These are phyloP conservation scores for Buteo buteo DNA, from an alignment of 2,113 vertebrate species.

Conservation along the genomic window DNA sequence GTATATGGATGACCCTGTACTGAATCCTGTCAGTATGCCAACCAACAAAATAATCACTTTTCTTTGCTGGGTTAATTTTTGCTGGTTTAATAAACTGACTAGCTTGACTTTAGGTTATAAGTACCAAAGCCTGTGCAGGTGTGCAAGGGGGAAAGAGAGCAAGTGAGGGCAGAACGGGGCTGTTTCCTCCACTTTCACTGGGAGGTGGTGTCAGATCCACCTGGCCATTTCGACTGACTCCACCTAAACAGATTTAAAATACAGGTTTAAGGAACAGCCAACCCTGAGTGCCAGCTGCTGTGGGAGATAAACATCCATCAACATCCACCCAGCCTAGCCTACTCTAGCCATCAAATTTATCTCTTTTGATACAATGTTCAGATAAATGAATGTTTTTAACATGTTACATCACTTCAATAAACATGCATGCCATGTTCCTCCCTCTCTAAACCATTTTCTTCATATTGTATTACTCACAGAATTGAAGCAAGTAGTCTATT, in stretches of 20 bases:
- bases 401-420: background rate
- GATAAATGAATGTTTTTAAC: background rate
- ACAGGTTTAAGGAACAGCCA: background rate
- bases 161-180: background rate
- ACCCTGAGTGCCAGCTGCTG: background rate
- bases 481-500: background rate
- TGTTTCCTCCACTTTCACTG: background rate
- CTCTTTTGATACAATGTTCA: background rate
- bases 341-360: background rate
- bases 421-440: background rate
- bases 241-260: background rate
- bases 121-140: background rate
- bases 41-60: background rate
- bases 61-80: background rate
- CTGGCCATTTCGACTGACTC: background rate
- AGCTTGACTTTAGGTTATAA: background rate
- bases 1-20: background rate
- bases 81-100: background rate
- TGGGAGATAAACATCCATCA: background rate
- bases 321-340: background rate
- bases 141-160: background rate
- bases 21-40: background rate
- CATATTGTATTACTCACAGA: background rate
- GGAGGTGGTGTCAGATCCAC: background rate
- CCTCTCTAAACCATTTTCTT: background rate